These are phyloP conservation scores for Lasioglossum oenotherae DNA, from an alignment of 2,888 invertebrate genomes.

Conservation along the genomic window DNA sequence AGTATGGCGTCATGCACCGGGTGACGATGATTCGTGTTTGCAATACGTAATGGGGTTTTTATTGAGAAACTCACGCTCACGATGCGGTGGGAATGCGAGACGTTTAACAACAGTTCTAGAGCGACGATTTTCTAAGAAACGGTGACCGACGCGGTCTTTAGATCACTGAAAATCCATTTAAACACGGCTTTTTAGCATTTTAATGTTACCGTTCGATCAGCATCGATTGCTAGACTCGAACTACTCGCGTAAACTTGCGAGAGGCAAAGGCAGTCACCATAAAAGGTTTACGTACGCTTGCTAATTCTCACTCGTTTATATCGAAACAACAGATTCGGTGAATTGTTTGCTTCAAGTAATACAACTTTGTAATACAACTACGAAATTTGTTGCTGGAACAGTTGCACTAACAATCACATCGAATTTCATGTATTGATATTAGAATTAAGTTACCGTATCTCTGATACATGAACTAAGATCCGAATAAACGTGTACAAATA, in stretches of 20 bases:
- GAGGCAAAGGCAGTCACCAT: not conserved
- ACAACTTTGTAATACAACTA: too few relatives aligned
- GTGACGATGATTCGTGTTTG: slow-evolving; percentile 7
- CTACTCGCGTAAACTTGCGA: not conserved
- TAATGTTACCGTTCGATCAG: not conserved
- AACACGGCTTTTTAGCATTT: not conserved
- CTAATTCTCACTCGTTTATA: not conserved
- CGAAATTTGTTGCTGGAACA: too few relatives aligned
- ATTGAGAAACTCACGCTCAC: not conserved
- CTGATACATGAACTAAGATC: not conserved
- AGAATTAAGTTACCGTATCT: too few relatives aligned
- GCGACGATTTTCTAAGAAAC: not conserved
- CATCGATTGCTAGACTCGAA: not conserved
- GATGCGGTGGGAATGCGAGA: not conserved
- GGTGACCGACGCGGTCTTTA: not conserved
- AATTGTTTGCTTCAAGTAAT: too few relatives aligned
- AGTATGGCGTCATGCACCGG: not conserved
- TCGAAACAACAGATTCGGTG: not conserved
- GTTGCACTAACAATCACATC: not conserved
- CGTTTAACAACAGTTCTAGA: not conserved
- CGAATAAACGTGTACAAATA: not conserved
- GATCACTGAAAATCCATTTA: not conserved
- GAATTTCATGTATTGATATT: too few relatives aligned
- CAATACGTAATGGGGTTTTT: slow-evolving; percentile 1
- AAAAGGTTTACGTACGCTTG: not conserved